phyloP scores from a whole-genome alignment of 2,797 vertebrate species.

The Zalophus californianus region DNA sequence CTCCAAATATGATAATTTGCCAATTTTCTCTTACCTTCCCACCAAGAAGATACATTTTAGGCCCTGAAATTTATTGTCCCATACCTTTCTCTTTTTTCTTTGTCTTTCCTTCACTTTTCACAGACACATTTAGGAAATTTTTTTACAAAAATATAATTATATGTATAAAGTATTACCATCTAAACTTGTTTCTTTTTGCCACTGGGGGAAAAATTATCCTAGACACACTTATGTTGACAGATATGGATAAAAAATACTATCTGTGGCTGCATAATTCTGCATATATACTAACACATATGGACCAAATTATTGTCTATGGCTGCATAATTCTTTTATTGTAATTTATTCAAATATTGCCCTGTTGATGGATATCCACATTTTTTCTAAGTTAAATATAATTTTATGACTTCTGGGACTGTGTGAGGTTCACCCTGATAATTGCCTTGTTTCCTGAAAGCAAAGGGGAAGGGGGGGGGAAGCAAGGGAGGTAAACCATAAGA shows the following conservation, averaged over 20 bases:
- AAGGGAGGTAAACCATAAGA: background rate
- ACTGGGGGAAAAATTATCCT: background rate
- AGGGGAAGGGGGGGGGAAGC: fast-evolving
- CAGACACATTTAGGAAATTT: background rate
- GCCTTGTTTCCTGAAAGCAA: background rate
- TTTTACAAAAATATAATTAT: background rate
- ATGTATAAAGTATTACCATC: background rate
- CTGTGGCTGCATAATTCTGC: background rate
- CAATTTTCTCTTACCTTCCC: background rate
- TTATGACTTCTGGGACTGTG: background rate
- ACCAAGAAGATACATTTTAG: background rate
- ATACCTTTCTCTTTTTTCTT: background rate
- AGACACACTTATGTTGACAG: background rate
- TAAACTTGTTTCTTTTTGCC: background rate
- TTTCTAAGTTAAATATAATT: background rate
- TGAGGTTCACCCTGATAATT: background rate
- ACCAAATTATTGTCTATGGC: background rate
- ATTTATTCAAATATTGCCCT: background rate
- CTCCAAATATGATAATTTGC: background rate
- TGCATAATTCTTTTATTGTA: background rate
- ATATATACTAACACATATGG: background rate
- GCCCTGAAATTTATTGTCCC: background rate
- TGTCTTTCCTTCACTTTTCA: background rate
- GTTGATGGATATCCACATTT: background rate
- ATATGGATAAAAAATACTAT: background rate